Percentiles rank a stretch among this genome's conserved stretches.
Evolutionary conservation across 1,140 invertebrate species (phyloP).

Genomic region (Drosophila lacteicornis): DNA sequence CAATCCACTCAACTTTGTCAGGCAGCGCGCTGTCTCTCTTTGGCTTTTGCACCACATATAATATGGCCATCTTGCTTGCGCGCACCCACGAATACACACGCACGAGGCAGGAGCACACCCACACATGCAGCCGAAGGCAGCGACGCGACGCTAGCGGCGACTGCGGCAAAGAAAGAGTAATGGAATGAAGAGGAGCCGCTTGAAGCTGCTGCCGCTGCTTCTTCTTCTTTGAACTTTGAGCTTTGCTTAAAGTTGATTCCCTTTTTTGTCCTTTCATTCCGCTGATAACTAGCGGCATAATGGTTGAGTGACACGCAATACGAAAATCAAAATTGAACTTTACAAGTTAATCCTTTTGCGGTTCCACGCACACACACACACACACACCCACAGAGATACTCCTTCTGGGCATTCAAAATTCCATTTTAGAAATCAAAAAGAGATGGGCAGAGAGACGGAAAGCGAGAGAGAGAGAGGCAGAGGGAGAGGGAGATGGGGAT

Average conservation of each 20-base stretch:
- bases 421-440: constrained; percentile 41
- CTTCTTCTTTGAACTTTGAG: constrained; percentile 49
- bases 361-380: constrained; percentile 34
- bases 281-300: constrained; percentile 59
- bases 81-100: constrained; percentile 35
- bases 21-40: constrained; percentile 19
- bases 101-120: constrained; percentile 28
- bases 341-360: constrained; percentile 79
- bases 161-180: constrained; percentile 13
- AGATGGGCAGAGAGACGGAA: neutral
- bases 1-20: constrained; percentile 49
- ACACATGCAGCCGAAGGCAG: constrained; percentile 3
- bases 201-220: constrained; percentile 11
- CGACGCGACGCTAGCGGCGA: neutral
- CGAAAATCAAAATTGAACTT: constrained; percentile 82
- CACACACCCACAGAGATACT: constrained; percentile 3
- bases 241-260: constrained; percentile 41
- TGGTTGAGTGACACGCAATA: constrained; percentile 69
- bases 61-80: constrained; percentile 55
- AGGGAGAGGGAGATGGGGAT: neutral
- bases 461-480: neutral
- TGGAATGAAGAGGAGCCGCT: constrained; percentile 21
- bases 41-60: neutral
- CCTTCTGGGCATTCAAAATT: constrained; percentile 52
- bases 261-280: constrained; percentile 27